Evolutionary conservation across 2,113 vertebrate genomes (phyloP).

Genomic region (Podarcis raffonei): DNA sequence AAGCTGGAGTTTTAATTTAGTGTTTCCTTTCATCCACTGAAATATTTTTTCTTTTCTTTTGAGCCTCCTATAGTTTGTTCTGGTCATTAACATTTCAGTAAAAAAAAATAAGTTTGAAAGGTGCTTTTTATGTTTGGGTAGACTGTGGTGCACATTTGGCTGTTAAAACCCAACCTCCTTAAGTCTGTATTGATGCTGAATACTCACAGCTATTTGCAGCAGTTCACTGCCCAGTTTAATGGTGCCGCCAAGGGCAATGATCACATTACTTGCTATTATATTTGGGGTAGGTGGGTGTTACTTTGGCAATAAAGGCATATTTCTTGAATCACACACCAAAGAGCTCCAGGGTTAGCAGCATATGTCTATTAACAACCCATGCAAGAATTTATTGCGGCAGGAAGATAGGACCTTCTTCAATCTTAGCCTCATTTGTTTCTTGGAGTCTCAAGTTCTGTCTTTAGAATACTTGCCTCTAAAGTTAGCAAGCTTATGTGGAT

Average conservation of each 20-base stretch:
- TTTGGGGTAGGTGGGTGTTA: conserved; percentile 51
- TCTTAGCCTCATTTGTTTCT: background rate
- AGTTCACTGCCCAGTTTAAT: conserved; percentile 78
- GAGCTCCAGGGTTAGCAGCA: conserved; percentile 38
- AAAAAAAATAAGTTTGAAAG: conserved; percentile 76
- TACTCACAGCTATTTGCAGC: conserved; percentile 78
- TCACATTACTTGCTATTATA: conserved; percentile 57
- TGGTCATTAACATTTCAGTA: conserved; percentile 82
- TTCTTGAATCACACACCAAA: conserved; percentile 54
- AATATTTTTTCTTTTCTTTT: conserved; percentile 74
- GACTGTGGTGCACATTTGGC: conserved; percentile 72
- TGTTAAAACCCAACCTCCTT: conserved; percentile 73
- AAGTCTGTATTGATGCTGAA: conserved; percentile 79
- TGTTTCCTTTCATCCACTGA: conserved; percentile 81
- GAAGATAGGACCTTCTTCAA: background rate
- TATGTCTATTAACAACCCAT: conserved; percentile 57
- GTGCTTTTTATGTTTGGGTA: conserved; percentile 79
- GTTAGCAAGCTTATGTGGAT: background rate
- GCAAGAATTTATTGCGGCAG: conserved; percentile 49
- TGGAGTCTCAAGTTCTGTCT: fast-evolving
- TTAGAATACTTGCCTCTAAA: background rate
- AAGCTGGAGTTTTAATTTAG: conserved; percentile 75
- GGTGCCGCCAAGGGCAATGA: conserved; percentile 73
- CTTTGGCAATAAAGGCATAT: conserved; percentile 60
- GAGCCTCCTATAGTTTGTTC: conserved; percentile 74